These are phyloP conservation scores for Chloroceryle inda DNA, from an alignment of 2,797 vertebrate genomes.

Conservation along the genomic window DNA sequence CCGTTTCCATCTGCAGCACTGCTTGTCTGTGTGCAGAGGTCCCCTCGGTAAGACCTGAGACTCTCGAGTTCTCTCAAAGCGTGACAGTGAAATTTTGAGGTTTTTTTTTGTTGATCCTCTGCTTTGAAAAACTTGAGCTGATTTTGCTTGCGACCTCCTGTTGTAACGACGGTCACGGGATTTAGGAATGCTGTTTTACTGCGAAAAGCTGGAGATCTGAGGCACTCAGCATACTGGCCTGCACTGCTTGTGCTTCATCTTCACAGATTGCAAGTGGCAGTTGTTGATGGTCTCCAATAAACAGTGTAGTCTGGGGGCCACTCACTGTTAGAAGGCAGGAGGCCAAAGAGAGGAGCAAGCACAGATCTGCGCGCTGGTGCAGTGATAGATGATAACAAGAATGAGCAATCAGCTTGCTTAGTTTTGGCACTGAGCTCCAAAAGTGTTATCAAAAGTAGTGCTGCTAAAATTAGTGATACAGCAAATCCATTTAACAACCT, in stretches of 20 bases:
- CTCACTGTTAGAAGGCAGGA: background rate
- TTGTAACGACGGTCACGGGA: fast-evolving
- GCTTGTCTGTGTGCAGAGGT: background rate
- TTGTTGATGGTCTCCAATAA: conserved; percentile 19
- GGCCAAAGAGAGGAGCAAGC: background rate
- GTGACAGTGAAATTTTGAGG: fast-evolving
- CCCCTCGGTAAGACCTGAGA: fast-evolving
- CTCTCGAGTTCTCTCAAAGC: background rate
- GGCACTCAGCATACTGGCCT: background rate
- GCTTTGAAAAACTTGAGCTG: background rate
- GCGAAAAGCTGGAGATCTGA: fast-evolving
- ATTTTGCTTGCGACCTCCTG: fast-evolving
- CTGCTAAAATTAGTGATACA: background rate
- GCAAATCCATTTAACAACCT: background rate
- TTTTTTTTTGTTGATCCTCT: background rate
- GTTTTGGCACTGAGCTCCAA: background rate
- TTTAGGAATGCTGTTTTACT: background rate
- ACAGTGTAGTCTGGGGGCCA: background rate
- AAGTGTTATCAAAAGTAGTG: background rate
- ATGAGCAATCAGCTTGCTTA: fast-evolving
- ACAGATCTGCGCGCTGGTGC: fast-evolving
- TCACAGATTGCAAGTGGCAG: background rate
- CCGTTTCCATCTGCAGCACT: background rate
- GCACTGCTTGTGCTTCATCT: background rate
- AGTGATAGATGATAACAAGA: background rate